Evolutionary conservation across 2,113 vertebrate genomes (phyloP).

Genomic region (Morone chrysops): DNA sequence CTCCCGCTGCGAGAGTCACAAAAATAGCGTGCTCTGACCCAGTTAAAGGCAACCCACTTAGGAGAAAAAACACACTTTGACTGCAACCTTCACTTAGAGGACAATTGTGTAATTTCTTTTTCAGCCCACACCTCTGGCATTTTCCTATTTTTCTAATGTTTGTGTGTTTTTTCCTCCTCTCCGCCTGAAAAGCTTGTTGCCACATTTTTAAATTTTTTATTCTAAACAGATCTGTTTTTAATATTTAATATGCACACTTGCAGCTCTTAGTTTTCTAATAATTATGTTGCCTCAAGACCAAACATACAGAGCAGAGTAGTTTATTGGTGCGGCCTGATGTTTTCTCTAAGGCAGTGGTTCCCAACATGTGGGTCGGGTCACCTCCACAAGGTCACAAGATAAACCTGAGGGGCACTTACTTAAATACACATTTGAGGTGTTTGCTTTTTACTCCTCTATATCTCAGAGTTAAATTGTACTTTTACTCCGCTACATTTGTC

Average conservation of each 20-base stretch:
- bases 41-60: constrained; percentile 70
- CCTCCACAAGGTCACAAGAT: neutral
- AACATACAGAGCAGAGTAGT: neutral
- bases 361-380: neutral
- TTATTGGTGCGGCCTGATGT: neutral
- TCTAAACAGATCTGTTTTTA: neutral
- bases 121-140: neutral
- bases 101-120: constrained; percentile 2
- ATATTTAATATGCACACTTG: neutral
- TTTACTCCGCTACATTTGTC: no score
- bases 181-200: neutral
- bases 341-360: neutral
- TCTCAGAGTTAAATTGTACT: no score
- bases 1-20: constrained; percentile 35
- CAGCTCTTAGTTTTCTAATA: neutral
- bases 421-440: no score
- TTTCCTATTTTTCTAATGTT: neutral
- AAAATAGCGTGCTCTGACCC: constrained; percentile 73
- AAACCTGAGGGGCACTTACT: neutral
- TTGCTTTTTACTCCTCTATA: no score
- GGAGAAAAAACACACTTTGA: constrained; percentile 43
- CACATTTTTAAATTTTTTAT: constrained; percentile 1
- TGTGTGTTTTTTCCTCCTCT: neutral
- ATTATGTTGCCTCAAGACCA: neutral
- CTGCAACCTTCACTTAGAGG: constrained; percentile 65